These are phyloP conservation scores for Ephestia elutella DNA, from an alignment of 1,140 invertebrate genomes.

Conservation along the genomic window DNA sequence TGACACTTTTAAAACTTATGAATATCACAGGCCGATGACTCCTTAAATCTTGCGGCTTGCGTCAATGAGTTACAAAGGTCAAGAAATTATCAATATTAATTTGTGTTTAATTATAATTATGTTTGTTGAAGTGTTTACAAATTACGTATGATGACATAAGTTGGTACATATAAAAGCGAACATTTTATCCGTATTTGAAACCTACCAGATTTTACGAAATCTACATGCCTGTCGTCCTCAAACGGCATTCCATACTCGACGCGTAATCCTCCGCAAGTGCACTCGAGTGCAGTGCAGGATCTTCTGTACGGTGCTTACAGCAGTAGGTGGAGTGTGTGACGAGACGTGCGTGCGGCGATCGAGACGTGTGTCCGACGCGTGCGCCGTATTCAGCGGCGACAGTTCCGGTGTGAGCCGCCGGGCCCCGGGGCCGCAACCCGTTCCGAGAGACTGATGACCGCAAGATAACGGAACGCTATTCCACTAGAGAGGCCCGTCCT, in stretches of 20 bases:
- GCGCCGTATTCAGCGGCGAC: constrained; percentile 44
- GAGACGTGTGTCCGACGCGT: constrained; percentile 23
- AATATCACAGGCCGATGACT: background rate
- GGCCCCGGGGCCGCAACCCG: constrained; percentile 44
- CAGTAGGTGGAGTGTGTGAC: constrained; percentile 12
- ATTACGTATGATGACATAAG: background rate
- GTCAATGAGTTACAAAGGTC: background rate
- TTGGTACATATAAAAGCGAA: background rate
- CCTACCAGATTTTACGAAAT: too few relatives aligned
- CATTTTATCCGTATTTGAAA: too few relatives aligned
- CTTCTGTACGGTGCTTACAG: constrained; percentile 1
- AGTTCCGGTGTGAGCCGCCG: constrained; percentile 54
- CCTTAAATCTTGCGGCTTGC: background rate
- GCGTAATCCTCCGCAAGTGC: background rate
- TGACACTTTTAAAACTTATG: constrained; percentile 20
- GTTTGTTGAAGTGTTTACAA: constrained; percentile 3
- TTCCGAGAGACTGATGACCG: constrained; percentile 59
- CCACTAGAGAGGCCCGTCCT: constrained; percentile 38
- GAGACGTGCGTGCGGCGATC: constrained; percentile 12
- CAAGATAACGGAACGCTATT: constrained; percentile 56
- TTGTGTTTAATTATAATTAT: background rate
- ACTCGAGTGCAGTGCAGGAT: background rate
- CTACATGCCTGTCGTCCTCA: background rate
- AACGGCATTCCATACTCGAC: background rate
- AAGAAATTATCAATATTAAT: background rate